phyloP scores from a whole-genome alignment of 2,113 vertebrate species.

The Oryzias melastigma region DNA sequence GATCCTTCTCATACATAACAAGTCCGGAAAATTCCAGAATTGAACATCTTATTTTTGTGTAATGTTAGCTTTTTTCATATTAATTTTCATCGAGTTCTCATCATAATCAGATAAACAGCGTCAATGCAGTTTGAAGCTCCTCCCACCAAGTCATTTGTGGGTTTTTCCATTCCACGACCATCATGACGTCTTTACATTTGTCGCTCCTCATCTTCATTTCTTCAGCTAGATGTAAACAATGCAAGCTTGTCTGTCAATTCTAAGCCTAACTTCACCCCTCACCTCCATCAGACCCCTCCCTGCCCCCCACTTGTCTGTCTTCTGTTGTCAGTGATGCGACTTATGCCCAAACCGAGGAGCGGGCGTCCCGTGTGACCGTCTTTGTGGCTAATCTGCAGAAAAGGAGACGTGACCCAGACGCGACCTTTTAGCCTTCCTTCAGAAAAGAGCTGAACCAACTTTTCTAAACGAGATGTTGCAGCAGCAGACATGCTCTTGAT shows the following conservation, averaged over 20 bases:
- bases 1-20: slow-evolving; percentile 6
- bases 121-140: background rate
- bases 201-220: slow-evolving; percentile 11
- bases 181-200: slow-evolving; percentile 19
- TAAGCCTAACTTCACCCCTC: slow-evolving; percentile 15
- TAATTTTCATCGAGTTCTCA: background rate
- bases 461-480: slow-evolving; percentile 7
- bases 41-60: background rate
- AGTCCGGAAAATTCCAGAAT: background rate
- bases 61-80: too few relatives aligned
- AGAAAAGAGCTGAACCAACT: slow-evolving; percentile 9
- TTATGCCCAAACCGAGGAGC: slow-evolving; percentile 3
- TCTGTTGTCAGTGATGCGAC: slow-evolving; percentile 1
- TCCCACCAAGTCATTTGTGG: background rate
- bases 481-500: background rate
- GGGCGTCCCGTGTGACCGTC: slow-evolving; percentile 47
- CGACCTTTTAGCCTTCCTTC: slow-evolving; percentile 26
- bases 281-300: slow-evolving; percentile 15
- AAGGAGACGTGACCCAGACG: slow-evolving; percentile 55
- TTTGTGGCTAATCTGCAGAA: slow-evolving; percentile 45
- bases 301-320: slow-evolving; percentile 17
- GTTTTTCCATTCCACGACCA: slow-evolving; percentile 13
- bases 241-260: slow-evolving; percentile 1
- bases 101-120: slow-evolving; percentile 1
- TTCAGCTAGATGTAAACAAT: slow-evolving; percentile 26